phyloP scores from a whole-genome alignment of 2,113 vertebrate genomes.

The Entomyzon cyanotis region DNA sequence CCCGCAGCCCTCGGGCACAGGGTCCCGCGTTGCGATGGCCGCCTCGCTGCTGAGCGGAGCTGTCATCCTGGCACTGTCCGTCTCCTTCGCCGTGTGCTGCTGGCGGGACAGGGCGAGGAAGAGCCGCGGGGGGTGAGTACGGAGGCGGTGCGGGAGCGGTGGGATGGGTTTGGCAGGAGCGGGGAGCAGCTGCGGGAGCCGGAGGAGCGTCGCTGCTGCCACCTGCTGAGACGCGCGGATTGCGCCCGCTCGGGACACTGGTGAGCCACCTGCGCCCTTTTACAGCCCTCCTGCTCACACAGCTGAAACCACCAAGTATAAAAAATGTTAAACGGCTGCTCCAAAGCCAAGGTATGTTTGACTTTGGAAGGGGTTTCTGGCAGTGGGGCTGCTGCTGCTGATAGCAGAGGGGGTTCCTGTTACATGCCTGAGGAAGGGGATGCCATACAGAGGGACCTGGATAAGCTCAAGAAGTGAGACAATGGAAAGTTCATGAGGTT shows the following conservation, averaged over 20 bases:
- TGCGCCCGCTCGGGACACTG: background rate
- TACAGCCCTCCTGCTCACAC: background rate
- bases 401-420: no score
- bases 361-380: background rate
- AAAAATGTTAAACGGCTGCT: background rate
- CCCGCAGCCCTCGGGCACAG: constrained; percentile 69
- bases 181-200: background rate
- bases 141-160: accelerated
- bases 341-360: background rate
- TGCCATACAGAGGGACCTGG: background rate
- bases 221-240: background rate
- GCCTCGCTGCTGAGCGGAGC: constrained; percentile 81
- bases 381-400: background rate
- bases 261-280: background rate
- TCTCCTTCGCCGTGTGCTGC: constrained; percentile 83
- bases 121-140: background rate
- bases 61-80: constrained; percentile 79
- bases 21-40: constrained; percentile 76
- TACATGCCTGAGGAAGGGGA: background rate
- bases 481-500: background rate
- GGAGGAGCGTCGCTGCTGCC: background rate
- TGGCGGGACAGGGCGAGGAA: constrained; percentile 70
- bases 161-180: background rate
- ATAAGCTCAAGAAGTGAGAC: background rate
- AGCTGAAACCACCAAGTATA: background rate